Evolutionary conservation across 1,140 invertebrate genomes (phyloP).

Genomic region (Radopholus similis): DNA sequence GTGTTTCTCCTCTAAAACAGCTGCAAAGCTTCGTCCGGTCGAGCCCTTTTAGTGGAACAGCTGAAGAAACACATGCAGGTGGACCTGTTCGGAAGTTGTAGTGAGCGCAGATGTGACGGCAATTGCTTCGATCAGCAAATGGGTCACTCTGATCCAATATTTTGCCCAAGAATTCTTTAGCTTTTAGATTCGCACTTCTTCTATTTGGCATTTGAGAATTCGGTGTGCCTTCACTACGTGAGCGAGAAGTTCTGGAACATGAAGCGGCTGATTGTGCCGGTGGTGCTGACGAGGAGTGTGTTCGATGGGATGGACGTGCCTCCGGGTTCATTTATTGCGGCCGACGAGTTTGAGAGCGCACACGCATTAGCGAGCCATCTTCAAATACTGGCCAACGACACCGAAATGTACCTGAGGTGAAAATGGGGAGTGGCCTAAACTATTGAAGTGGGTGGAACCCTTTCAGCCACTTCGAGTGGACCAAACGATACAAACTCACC

Average conservation of each 20-base stretch:
- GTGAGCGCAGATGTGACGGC: not conserved
- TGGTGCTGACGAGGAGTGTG: constrained; percentile 15
- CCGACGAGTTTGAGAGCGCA: constrained; percentile 18
- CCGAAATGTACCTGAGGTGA: no score
- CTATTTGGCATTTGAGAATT: constrained; percentile 73
- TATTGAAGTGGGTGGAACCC: no score
- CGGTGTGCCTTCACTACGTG: constrained; percentile 46
- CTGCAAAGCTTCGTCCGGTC: not conserved
- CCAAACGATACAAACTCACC: no score
- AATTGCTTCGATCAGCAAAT: constrained; percentile 1
- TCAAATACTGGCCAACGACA: no score
- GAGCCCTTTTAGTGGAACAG: not conserved
- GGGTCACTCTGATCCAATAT: no score
- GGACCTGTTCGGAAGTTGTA: not conserved
- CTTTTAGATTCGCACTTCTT: constrained; percentile 68
- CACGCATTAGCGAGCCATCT: constrained; percentile 14
- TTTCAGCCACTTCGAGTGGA: no score
- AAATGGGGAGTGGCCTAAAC: no score
- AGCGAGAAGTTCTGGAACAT: constrained; percentile 49
- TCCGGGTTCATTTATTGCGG: constrained; percentile 25
- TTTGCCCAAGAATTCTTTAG: no score
- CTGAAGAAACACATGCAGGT: not conserved
- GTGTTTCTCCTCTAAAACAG: no score
- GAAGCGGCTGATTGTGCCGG: constrained; percentile 20
- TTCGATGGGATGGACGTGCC: constrained; percentile 11